Conservation (phyloP, 2,113 vertebrate species). For the Tachuris rubrigastra region DNA sequence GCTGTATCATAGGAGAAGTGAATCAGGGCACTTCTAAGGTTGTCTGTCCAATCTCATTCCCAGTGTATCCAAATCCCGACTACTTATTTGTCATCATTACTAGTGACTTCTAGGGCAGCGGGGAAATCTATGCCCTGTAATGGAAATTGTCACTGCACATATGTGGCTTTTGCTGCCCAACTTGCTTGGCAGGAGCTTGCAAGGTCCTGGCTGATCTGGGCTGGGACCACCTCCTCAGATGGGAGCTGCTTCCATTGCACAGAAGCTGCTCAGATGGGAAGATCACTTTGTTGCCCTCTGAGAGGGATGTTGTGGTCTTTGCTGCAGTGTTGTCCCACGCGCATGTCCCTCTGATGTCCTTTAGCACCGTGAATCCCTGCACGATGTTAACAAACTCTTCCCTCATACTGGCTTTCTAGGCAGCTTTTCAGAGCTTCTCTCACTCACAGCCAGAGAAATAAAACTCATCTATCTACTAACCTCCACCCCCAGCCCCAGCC, state of each 20-base stretch:
- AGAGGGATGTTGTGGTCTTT: background rate
- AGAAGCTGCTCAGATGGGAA: background rate
- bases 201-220: background rate
- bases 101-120: background rate
- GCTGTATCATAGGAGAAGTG: background rate
- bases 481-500: rapidly evolving
- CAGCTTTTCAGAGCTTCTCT: background rate
- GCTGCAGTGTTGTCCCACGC: rapidly evolving
- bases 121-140: background rate
- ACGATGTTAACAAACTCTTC: background rate
- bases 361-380: rapidly evolving
- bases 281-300: background rate
- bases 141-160: background rate
- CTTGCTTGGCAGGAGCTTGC: background rate
- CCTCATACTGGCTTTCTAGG: rapidly evolving
- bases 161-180: rapidly evolving
- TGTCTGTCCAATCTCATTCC: background rate
- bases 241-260: background rate
- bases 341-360: rapidly evolving
- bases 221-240: background rate
- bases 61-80: background rate
- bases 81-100: slow-evolving; percentile 1
- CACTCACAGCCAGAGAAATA: background rate
- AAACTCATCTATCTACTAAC: background rate
- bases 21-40: background rate